A percentile compares a stretch with the other conserved stretches of the same genome.
phyloP scores from a whole-genome alignment of 2,888 invertebrate species.

The Globia sparganii region DNA sequence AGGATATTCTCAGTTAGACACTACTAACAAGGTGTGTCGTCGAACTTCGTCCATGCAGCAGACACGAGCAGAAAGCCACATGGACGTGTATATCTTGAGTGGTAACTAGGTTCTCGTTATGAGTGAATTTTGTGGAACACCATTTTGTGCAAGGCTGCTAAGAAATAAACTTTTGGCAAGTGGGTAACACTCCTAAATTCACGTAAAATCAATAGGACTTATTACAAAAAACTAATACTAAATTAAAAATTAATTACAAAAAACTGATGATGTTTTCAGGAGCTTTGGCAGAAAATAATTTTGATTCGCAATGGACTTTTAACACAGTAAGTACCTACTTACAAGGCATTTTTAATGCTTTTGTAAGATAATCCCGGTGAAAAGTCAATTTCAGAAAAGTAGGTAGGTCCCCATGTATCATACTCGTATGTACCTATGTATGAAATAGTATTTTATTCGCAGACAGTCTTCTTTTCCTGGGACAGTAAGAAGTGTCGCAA shows the following conservation, averaged over 20 bases:
- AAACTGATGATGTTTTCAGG: background rate
- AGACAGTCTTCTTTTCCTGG: background rate
- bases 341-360: background rate
- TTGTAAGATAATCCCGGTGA: background rate
- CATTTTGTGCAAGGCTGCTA: background rate
- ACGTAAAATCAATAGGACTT: background rate
- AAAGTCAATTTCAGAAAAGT: background rate
- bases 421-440: background rate
- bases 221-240: background rate
- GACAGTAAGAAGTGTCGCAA: background rate
- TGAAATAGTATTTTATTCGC: background rate
- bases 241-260: background rate
- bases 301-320: background rate
- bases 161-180: background rate
- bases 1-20: background rate
- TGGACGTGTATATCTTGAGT: background rate
- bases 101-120: background rate
- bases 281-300: background rate
- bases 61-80: background rate
- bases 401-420: background rate
- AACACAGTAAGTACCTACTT: background rate
- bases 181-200: background rate
- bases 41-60: background rate
- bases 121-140: background rate
- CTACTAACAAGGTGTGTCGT: background rate